phyloP scores from a whole-genome alignment of 2,797 vertebrate genomes.

The Catamblyrhynchus diadema region DNA sequence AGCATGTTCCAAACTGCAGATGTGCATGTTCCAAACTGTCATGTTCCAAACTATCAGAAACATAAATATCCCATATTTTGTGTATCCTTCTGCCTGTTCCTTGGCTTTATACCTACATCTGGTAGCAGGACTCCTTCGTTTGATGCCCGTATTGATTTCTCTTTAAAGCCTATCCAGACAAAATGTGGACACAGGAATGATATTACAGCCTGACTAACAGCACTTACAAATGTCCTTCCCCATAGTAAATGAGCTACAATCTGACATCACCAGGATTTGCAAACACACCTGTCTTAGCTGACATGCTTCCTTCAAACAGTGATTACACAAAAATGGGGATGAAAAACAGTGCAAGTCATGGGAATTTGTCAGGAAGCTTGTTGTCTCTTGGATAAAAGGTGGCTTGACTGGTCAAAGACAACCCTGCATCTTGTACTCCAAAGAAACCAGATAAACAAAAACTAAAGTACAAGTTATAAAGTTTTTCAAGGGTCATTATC shows the following conservation, averaged over 20 bases:
- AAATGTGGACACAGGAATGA: background rate
- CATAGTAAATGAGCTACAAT: background rate
- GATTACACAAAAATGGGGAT: background rate
- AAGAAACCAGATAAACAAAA: background rate
- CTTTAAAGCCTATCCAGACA: background rate
- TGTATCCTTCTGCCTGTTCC: background rate
- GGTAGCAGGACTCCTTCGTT: background rate
- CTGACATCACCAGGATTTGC: background rate
- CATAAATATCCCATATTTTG: background rate
- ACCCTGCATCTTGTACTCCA: background rate
- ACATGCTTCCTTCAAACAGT: background rate
- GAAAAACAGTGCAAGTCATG: accelerated
- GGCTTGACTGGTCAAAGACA: background rate
- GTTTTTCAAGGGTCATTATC: background rate
- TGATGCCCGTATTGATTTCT: background rate
- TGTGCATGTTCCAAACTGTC: background rate
- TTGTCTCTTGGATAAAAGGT: background rate
- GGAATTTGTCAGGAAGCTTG: background rate
- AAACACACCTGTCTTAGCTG: background rate
- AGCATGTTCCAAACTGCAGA: background rate
- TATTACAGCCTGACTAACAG: background rate
- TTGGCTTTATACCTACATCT: background rate
- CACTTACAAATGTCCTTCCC: background rate
- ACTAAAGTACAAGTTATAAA: background rate
- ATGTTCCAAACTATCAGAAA: background rate